Conservation (phyloP, 2,113 vertebrate species). For the Vidua chalybeata region DNA sequence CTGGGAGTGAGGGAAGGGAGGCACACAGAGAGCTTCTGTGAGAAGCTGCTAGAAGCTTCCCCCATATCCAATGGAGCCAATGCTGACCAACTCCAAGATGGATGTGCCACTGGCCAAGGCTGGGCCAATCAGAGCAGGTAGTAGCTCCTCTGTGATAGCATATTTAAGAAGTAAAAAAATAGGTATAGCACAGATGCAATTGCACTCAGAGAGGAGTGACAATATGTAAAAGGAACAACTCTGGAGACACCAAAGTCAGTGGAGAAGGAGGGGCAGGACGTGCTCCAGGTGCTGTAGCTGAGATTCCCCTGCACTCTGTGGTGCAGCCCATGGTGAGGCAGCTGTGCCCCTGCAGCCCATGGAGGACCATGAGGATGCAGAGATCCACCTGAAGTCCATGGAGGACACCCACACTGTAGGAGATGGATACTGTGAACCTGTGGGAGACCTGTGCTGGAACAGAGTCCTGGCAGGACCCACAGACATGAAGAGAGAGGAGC, state of each 20-base stretch:
- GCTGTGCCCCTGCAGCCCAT: not conserved
- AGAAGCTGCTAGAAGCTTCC: not conserved
- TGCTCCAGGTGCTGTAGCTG: fast-evolving
- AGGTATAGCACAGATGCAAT: not conserved
- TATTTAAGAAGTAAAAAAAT: not conserved
- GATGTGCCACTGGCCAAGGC: not conserved
- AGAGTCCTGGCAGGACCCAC: not conserved
- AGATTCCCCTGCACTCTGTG: fast-evolving
- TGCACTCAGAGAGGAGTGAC: fast-evolving
- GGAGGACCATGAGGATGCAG: not conserved
- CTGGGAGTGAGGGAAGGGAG: not conserved
- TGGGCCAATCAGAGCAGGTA: not conserved
- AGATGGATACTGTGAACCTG: not conserved
- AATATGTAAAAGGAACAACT: no score
- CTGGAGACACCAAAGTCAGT: not conserved
- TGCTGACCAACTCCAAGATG: fast-evolving
- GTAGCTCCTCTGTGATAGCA: not conserved
- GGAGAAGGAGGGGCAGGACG: not conserved
- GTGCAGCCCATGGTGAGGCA: not conserved
- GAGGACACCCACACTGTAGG: no score
- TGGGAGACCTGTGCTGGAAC: not conserved
- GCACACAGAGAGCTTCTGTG: not conserved
- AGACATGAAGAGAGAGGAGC: not conserved
- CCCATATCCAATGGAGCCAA: fast-evolving
- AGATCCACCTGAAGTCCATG: not conserved